Evolutionary conservation across 2,888 invertebrate genomes (phyloP).

Genomic region (Escarpia spicata): DNA sequence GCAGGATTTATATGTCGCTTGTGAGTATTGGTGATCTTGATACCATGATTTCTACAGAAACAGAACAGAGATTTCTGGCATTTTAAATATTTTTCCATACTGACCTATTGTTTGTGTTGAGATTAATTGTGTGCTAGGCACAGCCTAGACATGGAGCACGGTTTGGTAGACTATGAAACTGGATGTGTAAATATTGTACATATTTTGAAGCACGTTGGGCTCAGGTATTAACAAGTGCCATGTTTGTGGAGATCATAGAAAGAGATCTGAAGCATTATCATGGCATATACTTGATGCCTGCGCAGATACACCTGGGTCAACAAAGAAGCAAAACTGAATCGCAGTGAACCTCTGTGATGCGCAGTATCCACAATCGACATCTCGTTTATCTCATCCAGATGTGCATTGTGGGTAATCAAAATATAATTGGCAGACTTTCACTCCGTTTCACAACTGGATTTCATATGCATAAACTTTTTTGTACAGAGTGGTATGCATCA

Average conservation of each 20-base stretch:
- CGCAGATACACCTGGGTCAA: neutral
- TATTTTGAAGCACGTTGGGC: slow-evolving; percentile 1
- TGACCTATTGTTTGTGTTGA: neutral
- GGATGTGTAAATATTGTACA: slow-evolving; percentile 12
- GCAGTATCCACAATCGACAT: neutral
- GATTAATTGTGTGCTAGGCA: neutral
- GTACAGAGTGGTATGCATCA: neutral
- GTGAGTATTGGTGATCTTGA: neutral
- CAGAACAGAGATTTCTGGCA: neutral
- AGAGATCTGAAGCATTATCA: neutral
- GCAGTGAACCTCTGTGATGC: neutral
- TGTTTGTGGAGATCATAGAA: neutral
- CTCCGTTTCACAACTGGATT: neutral
- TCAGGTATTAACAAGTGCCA: slow-evolving; percentile 4
- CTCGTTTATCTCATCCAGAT: neutral
- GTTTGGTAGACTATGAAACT: neutral
- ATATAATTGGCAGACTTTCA: neutral
- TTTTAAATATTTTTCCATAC: slow-evolving; percentile 8
- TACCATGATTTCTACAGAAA: neutral
- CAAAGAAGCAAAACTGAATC: neutral
- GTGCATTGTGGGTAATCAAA: neutral
- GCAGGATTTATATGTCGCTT: neutral
- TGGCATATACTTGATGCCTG: neutral
- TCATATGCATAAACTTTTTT: neutral
- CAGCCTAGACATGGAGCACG: neutral